Base-by-base conservation (phyloP, 1,140 invertebrate genomes). In the Sarcophaga bullata region DNA sequence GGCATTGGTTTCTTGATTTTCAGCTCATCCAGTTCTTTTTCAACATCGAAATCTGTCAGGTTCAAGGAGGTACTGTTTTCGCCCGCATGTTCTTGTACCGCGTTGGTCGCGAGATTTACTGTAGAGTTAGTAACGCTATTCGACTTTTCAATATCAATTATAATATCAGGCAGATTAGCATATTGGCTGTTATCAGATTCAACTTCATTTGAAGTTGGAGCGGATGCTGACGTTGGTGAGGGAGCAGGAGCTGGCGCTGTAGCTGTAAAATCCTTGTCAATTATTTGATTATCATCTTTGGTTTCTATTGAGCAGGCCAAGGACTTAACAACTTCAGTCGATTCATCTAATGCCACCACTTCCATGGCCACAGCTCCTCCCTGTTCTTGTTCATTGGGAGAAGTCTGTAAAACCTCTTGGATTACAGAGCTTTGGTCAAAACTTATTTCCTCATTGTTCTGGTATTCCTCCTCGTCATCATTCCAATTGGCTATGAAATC, bases 401-500 rank as follows among this genome's bases (percentile, higher is more conserved):
- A 17, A 3, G n/a, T 50, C 52, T 78, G 75, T 19, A 78, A 50
- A 19, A 78, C 48, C 13, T 50, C 75, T 50, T 78, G n/a, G 15
- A 78, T 78, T 6, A 52, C 48, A 3, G 13, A 19, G 10, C 7
- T 10, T 25, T 78, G 48, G 17, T 52, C 78, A 80, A 83, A 83
- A 2, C 46, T 46, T 6, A 68, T 48, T 10, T 72, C 19, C 10
- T 83, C 82, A 5, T 52, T 50, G 6, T 68, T 58, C 8, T 49
- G 15, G n/a, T 49, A 76, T 54, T 88, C 89, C 78, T 90, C 89
- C 78, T 90, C 89, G 46, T 89, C 89, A 47, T 90, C 89, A 81
- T 90, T 90, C 89, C 89, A 90, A 37, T 86, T 89, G 62, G 89
- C 80, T 4, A 90, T 83, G 72, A 89, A 90, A 81, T 90, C 89